These are phyloP conservation scores for Helarctos malayanus DNA, from an alignment of 2,797 vertebrate genomes.

Conservation along the genomic window DNA sequence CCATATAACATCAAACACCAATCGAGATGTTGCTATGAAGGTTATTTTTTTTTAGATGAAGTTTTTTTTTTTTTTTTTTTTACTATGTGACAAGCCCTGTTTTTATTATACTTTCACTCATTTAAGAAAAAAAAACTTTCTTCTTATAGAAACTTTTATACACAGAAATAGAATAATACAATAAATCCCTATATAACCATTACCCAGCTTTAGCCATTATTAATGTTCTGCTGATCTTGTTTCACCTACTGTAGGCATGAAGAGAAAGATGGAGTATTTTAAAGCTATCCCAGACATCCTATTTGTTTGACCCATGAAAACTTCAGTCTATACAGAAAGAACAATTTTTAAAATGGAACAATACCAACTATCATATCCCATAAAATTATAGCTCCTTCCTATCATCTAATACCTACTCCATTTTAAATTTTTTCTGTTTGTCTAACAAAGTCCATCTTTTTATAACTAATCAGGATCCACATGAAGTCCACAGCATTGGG, in stretches of 20 bases:
- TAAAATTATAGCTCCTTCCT: not conserved
- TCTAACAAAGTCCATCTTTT: not conserved
- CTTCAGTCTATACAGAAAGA: not conserved
- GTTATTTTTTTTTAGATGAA: not conserved
- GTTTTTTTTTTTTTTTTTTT: not conserved
- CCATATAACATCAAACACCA: conserved; percentile 18
- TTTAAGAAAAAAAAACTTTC: not conserved
- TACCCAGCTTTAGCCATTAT: not conserved
- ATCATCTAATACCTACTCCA: not conserved
- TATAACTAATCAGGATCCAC: not conserved
- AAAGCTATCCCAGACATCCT: not conserved
- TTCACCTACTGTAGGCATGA: not conserved
- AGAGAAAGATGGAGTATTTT: not conserved
- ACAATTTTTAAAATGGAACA: not conserved
- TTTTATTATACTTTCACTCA: not conserved
- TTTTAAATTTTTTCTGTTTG: not conserved
- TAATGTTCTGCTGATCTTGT: not conserved
- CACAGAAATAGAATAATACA: not conserved
- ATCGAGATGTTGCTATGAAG: not conserved
- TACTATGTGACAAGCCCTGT: not conserved
- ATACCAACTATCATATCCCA: not conserved
- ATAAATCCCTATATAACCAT: too few species aligned
- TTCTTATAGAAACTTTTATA: not conserved
- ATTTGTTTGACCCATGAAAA: not conserved
- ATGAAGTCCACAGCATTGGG: too few species aligned